Conservation (phyloP, 2,888 invertebrate species). For the Clusia tigrina region DNA sequence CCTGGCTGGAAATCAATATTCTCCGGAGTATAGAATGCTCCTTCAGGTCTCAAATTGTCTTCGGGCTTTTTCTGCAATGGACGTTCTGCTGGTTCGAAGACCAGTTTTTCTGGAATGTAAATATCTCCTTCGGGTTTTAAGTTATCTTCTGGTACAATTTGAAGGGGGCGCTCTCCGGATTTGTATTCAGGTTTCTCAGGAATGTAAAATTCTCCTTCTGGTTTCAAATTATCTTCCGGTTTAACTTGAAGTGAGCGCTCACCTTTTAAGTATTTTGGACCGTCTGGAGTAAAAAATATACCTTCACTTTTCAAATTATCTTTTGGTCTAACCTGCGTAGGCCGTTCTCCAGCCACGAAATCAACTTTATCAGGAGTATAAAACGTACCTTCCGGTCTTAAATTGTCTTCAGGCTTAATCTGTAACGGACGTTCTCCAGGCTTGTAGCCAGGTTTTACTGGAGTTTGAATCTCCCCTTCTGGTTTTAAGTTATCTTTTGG, state of each 20-base stretch:
- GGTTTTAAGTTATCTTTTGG: slow-evolving; percentile 67
- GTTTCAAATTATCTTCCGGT: slow-evolving; percentile 68
- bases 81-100: slow-evolving; percentile 66
- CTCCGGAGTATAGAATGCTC: slow-evolving; percentile 66
- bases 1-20: slow-evolving; percentile 65
- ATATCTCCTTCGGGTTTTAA: slow-evolving; percentile 67
- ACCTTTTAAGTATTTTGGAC: no score
- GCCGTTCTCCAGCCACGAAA: slow-evolving; percentile 63
- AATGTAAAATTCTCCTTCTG: slow-evolving; percentile 68
- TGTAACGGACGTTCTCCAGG: slow-evolving; percentile 65
- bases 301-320: slow-evolving; percentile 54
- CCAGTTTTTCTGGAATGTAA: slow-evolving; percentile 64
- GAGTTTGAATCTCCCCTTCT: slow-evolving; percentile 68
- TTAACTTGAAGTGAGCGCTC: no score
- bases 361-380: slow-evolving; percentile 60
- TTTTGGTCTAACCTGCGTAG: slow-evolving; percentile 33
- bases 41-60: slow-evolving; percentile 68
- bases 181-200: slow-evolving; percentile 63
- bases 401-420: slow-evolving; percentile 63
- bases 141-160: slow-evolving; percentile 60
- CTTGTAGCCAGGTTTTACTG: slow-evolving; percentile 61
- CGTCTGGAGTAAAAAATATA: slow-evolving; percentile 54
- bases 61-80: slow-evolving; percentile 63
- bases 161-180: slow-evolving; percentile 65
- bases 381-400: slow-evolving; percentile 65